Evolutionary conservation across 30 jellyfish, hydroid and myxozoan genomes (phyloP), one percentile per base, ranked within the genome.

Genomic region (Aurelia aurita): DNA sequence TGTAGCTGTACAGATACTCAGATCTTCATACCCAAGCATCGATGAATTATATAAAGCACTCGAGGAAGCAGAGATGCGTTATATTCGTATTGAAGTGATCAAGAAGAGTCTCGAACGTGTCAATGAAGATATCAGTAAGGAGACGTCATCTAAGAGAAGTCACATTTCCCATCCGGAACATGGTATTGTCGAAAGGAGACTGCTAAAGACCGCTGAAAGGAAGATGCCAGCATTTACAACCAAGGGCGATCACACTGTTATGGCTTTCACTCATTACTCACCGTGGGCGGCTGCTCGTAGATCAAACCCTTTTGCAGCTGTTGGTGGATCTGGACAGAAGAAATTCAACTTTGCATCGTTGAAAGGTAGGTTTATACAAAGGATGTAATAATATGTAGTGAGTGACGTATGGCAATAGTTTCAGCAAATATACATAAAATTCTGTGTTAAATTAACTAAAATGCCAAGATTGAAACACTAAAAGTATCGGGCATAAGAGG

Each of bases 51-150:
- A 76, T 23, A 76, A 58, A 39, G 66, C 77, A 2, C 57, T 76
- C 15, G 87, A 76, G 39, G 87, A 76, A 29, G 78, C 87, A 23
- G 87, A 76, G 65, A 65, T 57, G 3, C 87, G 87, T 19, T 76
- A 34, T 34, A 10, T 34, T 34, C 46, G 7, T 0, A 34, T 34
- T 0, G 46, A 34, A 34, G 7, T 10, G 21, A 28, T 58, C 11
- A 43, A 34, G 54, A 77, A 77, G 18, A 60, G 89, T 3, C 64
- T 77, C 27, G 49, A 22, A 0, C 43, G 89, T 9, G 89, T 77
- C 1, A 22, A 27, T 35, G 26, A 39, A 0, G 79, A 77, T 0
- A 77, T 64, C 19, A 19, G 21, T 2, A 77, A 2, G 57, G 70
- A 34, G 2, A 0, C 2, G 7, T 34, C 44, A 47, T n/a, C 65